These are phyloP conservation scores for Erythrolamprus reginae DNA, from an alignment of 2,113 vertebrate genomes.

Conservation along the genomic window DNA sequence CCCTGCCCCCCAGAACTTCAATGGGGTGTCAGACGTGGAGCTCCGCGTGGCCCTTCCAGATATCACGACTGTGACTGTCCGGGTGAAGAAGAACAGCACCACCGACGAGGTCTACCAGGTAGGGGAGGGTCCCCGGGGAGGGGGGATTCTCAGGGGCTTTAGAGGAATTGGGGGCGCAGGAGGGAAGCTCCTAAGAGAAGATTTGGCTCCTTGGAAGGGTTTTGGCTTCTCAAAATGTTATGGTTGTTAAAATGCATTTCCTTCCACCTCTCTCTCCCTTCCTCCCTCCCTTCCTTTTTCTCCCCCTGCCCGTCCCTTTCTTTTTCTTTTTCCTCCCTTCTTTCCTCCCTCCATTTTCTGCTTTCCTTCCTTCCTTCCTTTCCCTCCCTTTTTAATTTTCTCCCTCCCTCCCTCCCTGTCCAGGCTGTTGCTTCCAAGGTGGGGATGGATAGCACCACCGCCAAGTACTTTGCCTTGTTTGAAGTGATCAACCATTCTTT, in stretches of 20 bases:
- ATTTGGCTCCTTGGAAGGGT: neutral
- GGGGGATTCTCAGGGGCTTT: neutral
- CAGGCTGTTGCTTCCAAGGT: constrained; percentile 88
- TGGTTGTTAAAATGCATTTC: neutral
- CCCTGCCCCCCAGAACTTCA: too few species aligned
- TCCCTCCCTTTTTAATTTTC: too few species aligned
- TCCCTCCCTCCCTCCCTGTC: neutral
- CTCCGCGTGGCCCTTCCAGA: constrained; percentile 90
- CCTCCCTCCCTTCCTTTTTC: too few species aligned
- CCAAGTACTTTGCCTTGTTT: constrained; percentile 95
- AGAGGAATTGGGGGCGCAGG: neutral
- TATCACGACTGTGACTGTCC: constrained; percentile 83
- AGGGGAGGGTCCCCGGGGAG: neutral
- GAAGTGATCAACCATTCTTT: constrained; percentile 97
- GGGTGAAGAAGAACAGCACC: constrained; percentile 97
- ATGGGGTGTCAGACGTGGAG: constrained; percentile 90
- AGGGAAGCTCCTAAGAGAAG: too few species aligned
- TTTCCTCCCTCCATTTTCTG: too few species aligned
- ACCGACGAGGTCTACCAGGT: constrained; percentile 98
- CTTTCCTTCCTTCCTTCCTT: too few species aligned
- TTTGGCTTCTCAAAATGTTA: neutral
- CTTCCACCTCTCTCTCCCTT: neutral
- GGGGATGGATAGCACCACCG: constrained; percentile 92
- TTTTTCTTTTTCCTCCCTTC: too few species aligned
- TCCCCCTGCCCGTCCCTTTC: too few species aligned